A percentile compares a stretch with the other conserved stretches of the same genome.
Evolutionary conservation across 35 echinoderm and acorn worm species (phyloP).

Genomic region (Apostichopus japonicus): DNA sequence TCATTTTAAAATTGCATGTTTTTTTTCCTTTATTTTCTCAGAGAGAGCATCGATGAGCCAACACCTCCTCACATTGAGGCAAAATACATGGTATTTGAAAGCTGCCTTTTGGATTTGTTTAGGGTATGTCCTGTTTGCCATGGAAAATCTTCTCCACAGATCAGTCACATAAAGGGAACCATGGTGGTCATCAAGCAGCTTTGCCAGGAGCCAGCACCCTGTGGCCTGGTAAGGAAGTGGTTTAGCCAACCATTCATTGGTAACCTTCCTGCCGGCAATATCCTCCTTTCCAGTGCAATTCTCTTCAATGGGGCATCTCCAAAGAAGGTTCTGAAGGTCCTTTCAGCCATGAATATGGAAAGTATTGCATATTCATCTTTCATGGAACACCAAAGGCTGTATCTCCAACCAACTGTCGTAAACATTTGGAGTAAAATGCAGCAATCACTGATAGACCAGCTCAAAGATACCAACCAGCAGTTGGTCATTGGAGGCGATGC

Average conservation of each 20-base stretch:
- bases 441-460: not conserved
- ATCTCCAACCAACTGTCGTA: not conserved
- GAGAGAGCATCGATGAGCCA: constrained; percentile 9
- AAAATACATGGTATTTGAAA: constrained; percentile 69
- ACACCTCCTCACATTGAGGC: not conserved
- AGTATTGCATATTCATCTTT: not conserved
- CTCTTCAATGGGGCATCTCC: constrained; percentile 53
- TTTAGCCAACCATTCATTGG: constrained; percentile 64
- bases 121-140: constrained; percentile 29
- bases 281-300: constrained; percentile 55
- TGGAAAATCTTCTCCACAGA: not conserved
- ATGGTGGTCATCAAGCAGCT: not conserved
- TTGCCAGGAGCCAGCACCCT: not conserved
- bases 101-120: constrained; percentile 39
- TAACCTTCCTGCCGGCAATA: constrained; percentile 64
- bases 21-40: not conserved
- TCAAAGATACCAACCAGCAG: not conserved
- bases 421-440: not conserved
- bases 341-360: not conserved
- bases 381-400: not conserved
- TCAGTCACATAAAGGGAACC: constrained; percentile 24
- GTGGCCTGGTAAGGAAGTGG: not conserved
- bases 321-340: constrained; percentile 20
- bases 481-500: constrained; percentile 67
- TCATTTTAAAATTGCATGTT: not conserved